Base-by-base conservation (phyloP, 2,113 vertebrate genomes). In the Leptocoma aspasia region DNA sequence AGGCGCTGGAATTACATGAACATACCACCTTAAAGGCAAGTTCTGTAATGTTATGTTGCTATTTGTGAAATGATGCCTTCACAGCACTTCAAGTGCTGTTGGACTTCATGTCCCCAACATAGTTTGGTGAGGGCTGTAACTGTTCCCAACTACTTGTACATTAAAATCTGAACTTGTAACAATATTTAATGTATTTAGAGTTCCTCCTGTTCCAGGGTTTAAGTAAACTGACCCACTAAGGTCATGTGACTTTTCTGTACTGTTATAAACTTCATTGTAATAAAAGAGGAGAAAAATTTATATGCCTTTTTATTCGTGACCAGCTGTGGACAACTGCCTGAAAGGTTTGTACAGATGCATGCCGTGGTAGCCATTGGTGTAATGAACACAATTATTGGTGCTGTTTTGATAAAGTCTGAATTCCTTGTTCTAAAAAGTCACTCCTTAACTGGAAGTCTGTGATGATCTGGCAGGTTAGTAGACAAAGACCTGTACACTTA, bases 1-100 rank as follows among this genome's bases (percentile, higher is more conserved):
- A 99, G 99, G 99, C 98, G 98, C 98, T 99, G 99, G 99, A 99
- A 98, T 99, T 98, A 98, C 98, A 99, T 99, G 99, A 99, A 98
- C 98, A 98, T 99, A 98, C 98, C 99, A 98, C 96, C 99, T 98
- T 99, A 98, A 99, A 99, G 99, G 99, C 99, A 99, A 99, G 99
- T 99, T 99, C 98, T 98, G 99, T 99, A 98, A 98, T 98, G 94
- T 98, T 98, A 98, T 60, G 96, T 98, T 98, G 98, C 98, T 98
- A 66, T 98, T 98, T 98, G 97, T 98, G 98, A 98, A 98, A 97
- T 98, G 97, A 98, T 98, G 98, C 99, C 99, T 99, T 99, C 99
- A 98, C 99, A 99, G 99, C 99, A 98, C 95, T 96, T 95, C 98
- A 97, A 71, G 98, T 99, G 99, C 99, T 99, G 99, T 99, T 99